phyloP scores from a whole-genome alignment of 1,140 invertebrate species.

The Zaprionus lachaisei region DNA sequence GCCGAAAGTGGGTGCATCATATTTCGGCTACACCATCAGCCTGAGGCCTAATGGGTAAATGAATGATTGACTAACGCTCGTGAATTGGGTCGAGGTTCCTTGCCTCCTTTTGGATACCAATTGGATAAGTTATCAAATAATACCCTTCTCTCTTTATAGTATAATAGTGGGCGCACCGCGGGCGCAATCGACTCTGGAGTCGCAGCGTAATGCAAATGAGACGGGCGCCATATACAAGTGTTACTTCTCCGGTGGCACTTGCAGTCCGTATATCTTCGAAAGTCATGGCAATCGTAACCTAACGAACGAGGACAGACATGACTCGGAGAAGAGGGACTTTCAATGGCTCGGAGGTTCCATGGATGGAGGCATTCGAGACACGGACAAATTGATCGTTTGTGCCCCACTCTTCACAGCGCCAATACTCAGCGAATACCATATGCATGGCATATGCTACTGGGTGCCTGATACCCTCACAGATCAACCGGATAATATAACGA shows the following conservation, averaged over 20 bases:
- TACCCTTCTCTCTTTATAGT: constrained; percentile 35
- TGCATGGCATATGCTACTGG: constrained; percentile 85
- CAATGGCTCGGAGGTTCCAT: constrained; percentile 82
- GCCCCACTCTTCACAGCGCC: constrained; percentile 75
- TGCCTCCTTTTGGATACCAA: neutral
- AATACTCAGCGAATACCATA: constrained; percentile 60
- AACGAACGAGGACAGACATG: constrained; percentile 58
- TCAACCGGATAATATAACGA: constrained; percentile 57
- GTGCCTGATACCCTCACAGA: constrained; percentile 66
- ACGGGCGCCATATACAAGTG: constrained; percentile 83
- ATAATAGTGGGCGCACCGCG: constrained; percentile 79
- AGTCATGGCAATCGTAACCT: constrained; percentile 47
- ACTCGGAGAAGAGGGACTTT: constrained; percentile 68
- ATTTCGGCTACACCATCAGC: too few species aligned
- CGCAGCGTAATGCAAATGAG: constrained; percentile 75
- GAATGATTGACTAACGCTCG: constrained; percentile 43
- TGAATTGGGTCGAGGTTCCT: constrained; percentile 15
- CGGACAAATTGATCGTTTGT: constrained; percentile 77
- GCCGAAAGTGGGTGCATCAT: too few species aligned
- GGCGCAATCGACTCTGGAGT: constrained; percentile 77
- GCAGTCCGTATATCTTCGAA: constrained; percentile 76
- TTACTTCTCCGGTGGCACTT: constrained; percentile 47
- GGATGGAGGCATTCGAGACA: constrained; percentile 76
- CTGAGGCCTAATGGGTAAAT: too few species aligned
- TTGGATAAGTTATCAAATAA: neutral